Base-by-base conservation (phyloP, 2,888 invertebrate genomes). In the Corbicula japonica region DNA sequence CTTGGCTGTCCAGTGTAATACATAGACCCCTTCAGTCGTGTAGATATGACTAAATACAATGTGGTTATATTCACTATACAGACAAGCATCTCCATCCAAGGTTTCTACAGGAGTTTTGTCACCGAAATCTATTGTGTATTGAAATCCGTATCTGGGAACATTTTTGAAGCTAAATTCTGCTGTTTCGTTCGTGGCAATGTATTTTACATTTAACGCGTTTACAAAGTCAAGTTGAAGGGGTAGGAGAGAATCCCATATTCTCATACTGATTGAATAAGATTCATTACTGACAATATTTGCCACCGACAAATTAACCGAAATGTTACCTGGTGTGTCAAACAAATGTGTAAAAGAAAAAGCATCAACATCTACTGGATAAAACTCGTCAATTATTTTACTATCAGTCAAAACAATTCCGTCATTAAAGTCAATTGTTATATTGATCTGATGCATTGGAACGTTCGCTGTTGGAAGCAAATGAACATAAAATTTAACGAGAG, bases 81-180 rank as follows among this genome's bases (percentile, higher is more conserved):
- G 54, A 15, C 79, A 62, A 15, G 21, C 44, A 10, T 61, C 63
- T 6, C 62, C 21, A 30, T 10, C 50, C 63, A 50, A 61, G 21
- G 56, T 66, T 15, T 30, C 56, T 4, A 66, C 15, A 0, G 52
- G 26, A 12, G 41, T 41, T 4, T 74, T 75, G 41, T 83, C 83
- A 34, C 72, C 83, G 61, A 65, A 83, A 58, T 79, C 74, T 54
- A 83, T 80, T 0, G 30, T 58, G 34, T 83, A 83, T 35, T 71
- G 15, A 50, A 74, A 74, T 8, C 83, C 83, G 41, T 50, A 71
- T 41, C 74, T 71, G 2, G 83, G 80, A 10, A 71, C 66, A 44
- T 74, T 66, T 21, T 48, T 52, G 62, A 83, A 83, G 38, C 66
- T 56, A 21, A 86, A 79, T 23, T 50, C 26, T 0, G 76, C 71